A percentile compares a stretch with the other conserved stretches of the same genome.
phyloP scores from a whole-genome alignment of 2,888 invertebrate genomes.

The Hirtodrosophila trivittata region DNA sequence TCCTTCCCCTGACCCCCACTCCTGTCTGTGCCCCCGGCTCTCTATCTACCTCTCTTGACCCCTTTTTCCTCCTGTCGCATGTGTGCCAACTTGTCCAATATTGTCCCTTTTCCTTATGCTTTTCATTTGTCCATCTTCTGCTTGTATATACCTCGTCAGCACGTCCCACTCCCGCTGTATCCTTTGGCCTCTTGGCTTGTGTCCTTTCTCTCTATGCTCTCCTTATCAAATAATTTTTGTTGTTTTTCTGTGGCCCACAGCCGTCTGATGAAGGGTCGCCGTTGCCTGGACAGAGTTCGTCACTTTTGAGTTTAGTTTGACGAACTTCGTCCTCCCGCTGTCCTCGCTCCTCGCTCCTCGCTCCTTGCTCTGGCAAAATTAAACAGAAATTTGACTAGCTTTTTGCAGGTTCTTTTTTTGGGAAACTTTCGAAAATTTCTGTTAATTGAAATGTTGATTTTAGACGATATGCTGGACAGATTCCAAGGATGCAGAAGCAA shows the following conservation, averaged over 20 bases:
- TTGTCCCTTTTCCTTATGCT: constrained; percentile 77
- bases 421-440: constrained; percentile 62
- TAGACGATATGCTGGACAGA: constrained; percentile 44
- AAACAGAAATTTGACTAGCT: constrained; percentile 52
- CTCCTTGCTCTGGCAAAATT: constrained; percentile 28
- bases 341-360: constrained; percentile 8
- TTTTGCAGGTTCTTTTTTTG: constrained; percentile 21
- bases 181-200: constrained; percentile 38
- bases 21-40: constrained; percentile 16
- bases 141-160: constrained; percentile 47
- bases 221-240: constrained; percentile 43
- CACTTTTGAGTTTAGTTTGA: constrained; percentile 70
- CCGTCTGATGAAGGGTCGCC: constrained; percentile 51
- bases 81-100: constrained; percentile 72
- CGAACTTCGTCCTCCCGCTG: constrained; percentile 63
- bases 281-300: constrained; percentile 59
- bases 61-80: constrained; percentile 36
- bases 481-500: constrained; percentile 24
- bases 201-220: constrained; percentile 26
- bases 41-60: neutral
- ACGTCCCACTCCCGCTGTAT: constrained; percentile 26
- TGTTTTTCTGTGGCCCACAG: constrained; percentile 33
- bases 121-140: constrained; percentile 75
- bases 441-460: constrained; percentile 73
- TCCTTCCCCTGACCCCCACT: neutral